phyloP scores from a whole-genome alignment of 64 coral and sea anemone genomes.

The Trachythela sp. region DNA sequence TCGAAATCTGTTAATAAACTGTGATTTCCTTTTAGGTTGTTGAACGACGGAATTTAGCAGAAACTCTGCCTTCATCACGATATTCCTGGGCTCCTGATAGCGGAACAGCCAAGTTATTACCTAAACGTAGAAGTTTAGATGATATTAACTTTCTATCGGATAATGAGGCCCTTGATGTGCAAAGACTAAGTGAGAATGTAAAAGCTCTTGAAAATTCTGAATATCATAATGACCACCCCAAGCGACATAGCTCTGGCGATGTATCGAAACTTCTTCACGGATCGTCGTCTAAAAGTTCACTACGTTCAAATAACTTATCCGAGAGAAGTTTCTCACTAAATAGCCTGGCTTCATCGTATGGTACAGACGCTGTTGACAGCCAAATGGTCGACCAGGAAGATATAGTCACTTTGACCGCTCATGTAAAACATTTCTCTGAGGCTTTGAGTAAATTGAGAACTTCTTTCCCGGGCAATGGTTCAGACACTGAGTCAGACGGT shows the following conservation, averaged over 20 bases:
- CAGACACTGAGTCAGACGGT: constrained; percentile 17
- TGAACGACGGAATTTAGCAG: background rate
- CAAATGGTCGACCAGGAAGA: constrained; percentile 16
- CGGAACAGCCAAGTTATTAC: background rate
- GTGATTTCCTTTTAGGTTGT: background rate
- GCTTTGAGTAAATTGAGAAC: background rate
- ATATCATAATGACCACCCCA: background rate
- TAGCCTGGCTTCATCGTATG: background rate
- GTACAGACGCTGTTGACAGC: background rate
- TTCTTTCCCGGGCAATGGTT: background rate
- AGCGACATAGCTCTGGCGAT: constrained; percentile 3
- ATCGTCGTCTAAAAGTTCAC: background rate
- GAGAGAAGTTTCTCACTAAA: constrained; percentile 12
- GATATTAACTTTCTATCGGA: constrained; percentile 19
- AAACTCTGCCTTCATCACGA: background rate
- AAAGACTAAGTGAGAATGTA: background rate
- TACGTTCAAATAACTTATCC: background rate
- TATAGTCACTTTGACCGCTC: constrained; percentile 14
- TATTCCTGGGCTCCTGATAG: background rate
- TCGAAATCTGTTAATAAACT: background rate
- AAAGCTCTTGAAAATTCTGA: background rate
- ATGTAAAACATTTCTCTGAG: background rate
- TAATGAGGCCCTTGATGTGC: constrained; percentile 26
- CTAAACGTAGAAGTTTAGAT: background rate
- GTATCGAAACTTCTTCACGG: background rate